Base-by-base conservation (phyloP, 2,888 invertebrate genomes). In the Heliconius aoede region DNA sequence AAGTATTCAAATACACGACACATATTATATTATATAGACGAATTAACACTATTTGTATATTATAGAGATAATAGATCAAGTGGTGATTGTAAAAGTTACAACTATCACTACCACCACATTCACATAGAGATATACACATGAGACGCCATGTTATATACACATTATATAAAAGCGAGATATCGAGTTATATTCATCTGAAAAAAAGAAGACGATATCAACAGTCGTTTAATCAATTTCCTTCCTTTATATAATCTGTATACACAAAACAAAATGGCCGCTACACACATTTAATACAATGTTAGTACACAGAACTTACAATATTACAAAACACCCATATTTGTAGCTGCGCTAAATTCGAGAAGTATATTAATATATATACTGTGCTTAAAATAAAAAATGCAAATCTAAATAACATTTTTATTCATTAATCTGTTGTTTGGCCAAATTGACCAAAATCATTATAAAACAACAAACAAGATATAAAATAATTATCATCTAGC, bases 321-420 rank as follows among this genome's bases (percentile, higher is more conserved):
- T 69, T 67, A 80, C 71, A 51, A 69, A 73, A 76, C 76, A 74
- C 72, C 78, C 69, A 72, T 26, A 64, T 78, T 76, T 72, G 76
- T 78, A 76, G 55, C 74, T 76, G 72, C 46, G 58, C 61, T 67
- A 30, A n/a, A n/a, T n/a, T n/a, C n/a, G n/a, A n/a, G n/a, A n/a
- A n/a, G n/a, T n/a, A n/a, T n/a, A n/a, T n/a, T n/a, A n/a, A 36
- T 36, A 36, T 36, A 36, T 72, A 74, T 69, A 76, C 79, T 73
- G 78, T 72, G 69, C 60, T 68, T 60, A 36, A 28, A 51, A 4
- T 30, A 15, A 28, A 61, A 18, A 61, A 61, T n/a, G n/a, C n/a
- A 61, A 2, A 3, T 18, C 18, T 46, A 21, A 61, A 28, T 7
- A 18, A 18, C 13, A 55, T 32, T 13, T 36, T 36, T 55, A 18